A percentile compares a stretch with the other conserved stretches of the same genome.
phyloP scores from a whole-genome alignment of 2,113 vertebrate species.

The Uria lomvia region DNA sequence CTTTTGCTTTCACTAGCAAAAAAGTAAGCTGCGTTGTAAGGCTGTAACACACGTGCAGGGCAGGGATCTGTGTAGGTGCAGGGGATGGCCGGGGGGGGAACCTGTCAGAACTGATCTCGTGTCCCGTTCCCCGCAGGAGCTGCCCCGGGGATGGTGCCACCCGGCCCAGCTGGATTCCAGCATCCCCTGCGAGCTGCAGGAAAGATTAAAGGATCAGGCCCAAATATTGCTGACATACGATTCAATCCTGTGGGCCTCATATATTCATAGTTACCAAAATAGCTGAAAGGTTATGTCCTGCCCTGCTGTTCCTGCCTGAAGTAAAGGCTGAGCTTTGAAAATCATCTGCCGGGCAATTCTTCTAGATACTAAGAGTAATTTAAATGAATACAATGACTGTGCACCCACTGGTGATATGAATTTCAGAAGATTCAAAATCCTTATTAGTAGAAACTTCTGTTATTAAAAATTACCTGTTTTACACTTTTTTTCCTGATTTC shows the following conservation, averaged over 20 bases:
- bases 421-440: neutral
- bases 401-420: neutral
- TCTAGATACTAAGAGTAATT: neutral
- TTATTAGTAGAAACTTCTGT: neutral
- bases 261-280: neutral
- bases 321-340: neutral
- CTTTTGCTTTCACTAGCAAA: neutral
- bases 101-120: neutral
- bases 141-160: neutral
- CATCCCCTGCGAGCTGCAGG: neutral
- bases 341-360: neutral
- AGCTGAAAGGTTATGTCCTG: neutral
- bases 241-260: neutral
- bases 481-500: neutral
- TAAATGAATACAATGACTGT: neutral
- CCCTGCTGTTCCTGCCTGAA: neutral
- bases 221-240: neutral
- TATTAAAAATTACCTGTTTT: neutral
- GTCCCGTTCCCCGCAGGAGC: fast-evolving
- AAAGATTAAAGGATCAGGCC: neutral
- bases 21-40: neutral
- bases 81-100: neutral
- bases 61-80: neutral
- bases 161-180: neutral
- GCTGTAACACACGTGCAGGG: neutral